Evolutionary conservation across 1,140 invertebrate genomes (phyloP).

Genomic region (Calliphora vicina): DNA sequence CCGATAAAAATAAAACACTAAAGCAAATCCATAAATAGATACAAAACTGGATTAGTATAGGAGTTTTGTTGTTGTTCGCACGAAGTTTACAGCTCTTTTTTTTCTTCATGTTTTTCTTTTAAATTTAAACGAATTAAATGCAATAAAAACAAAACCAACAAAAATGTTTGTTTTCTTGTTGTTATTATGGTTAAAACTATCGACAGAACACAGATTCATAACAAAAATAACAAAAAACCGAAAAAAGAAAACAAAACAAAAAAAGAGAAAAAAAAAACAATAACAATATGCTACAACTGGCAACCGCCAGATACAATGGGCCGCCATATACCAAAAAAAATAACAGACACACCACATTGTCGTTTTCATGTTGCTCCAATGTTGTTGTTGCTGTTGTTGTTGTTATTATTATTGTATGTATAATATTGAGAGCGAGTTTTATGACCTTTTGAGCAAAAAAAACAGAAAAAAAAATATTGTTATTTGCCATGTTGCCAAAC

Average conservation of each 20-base stretch:
- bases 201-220: not conserved
- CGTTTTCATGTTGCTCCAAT: slow-evolving; percentile 12
- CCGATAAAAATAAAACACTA: not conserved
- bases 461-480: not conserved
- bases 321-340: not conserved
- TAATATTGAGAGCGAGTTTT: slow-evolving; percentile 34
- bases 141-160: not conserved
- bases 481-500: slow-evolving; percentile 28
- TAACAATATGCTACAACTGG: not conserved
- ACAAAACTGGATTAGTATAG: not conserved
- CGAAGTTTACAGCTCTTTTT: not conserved
- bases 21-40: not conserved
- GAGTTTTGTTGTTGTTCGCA: no score
- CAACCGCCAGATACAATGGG: not conserved
- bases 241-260: not conserved
- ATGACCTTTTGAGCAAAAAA: slow-evolving; percentile 26
- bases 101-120: not conserved
- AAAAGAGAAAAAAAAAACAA: not conserved
- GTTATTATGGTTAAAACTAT: not conserved
- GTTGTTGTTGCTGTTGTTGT: not conserved
- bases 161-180: not conserved
- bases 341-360: slow-evolving; percentile 24
- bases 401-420: not conserved
- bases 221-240: not conserved
- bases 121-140: not conserved